Base-by-base conservation (phyloP, 2,113 vertebrate species). In the Oreochromis aureus region DNA sequence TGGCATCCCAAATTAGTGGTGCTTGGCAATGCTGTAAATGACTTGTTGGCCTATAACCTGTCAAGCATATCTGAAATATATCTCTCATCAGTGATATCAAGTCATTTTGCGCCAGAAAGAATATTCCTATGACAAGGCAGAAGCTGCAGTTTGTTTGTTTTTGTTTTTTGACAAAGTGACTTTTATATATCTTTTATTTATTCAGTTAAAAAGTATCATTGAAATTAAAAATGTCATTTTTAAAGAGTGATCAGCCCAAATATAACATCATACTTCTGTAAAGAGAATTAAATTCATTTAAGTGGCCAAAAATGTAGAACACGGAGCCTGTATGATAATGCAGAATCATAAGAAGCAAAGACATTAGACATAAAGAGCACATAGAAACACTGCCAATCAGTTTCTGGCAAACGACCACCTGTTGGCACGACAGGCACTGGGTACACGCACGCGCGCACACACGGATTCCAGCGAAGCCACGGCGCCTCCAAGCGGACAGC, bases 401-500 rank as follows among this genome's bases (percentile, higher is more conserved):
- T 41, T 69, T 41, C 36, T 15, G 63, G 22, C 69, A 73, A 73
- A 30, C 22, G 9, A 30, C 24, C 41, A 30, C 9, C 15, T 48
- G 69, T 73, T 73, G 69, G 69, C 69, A 73, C 41, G 9, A 16
- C 54, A 12, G 80, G 24, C 36, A 16, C 32, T 11, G 59, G 9
- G 66, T 34, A 56, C 30, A 59, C 66, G 71, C 51, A 46, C 82
- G 69, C 85, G 81, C 87, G 56, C 89, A 69, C 89, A 54, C 93
- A 69, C 76, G 16, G 11, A 79, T 56, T 93, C 80, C 59, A 34
- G 92, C 92, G 79, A 94, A 95, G 63, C 91, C 89, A 94, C 83
- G 83, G 94, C 95, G 95, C 95, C 95, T 86, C 94, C 95, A 87
- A 84, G 95, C 76, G 95, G 95, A 55, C 79, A 63, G 22, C 7